Evolutionary conservation across 1,140 invertebrate genomes (phyloP), one percentile per base, ranked within the genome.

Genomic region (Dreissena rostriformis): DNA sequence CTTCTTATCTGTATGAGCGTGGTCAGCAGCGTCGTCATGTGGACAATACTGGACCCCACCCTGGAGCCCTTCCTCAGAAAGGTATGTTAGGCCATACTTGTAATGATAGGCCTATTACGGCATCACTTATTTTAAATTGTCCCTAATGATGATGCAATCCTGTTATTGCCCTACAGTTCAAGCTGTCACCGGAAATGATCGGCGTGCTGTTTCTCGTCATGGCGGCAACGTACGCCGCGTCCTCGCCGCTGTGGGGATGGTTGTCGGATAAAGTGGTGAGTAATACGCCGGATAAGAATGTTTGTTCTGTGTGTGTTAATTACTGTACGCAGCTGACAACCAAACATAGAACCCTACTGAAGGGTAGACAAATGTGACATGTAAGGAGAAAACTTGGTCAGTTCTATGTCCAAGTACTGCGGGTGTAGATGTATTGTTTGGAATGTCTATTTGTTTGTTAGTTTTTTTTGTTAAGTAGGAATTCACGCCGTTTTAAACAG

Each of bases 1-100:
- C 93, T 96, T n/a, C 94, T 97, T 67, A 95, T 95, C 1, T 95
- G 95, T 51, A 87, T 96, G 19, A 95, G 96, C 19, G 95, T 97
- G 15, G 93, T 96, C 10, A 93, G 96, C 5, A 94, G 95, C 8
- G 95, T 96, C 0, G 96, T 96, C 88, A 95, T 95, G 0, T 96
- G 96, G 95, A 95, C 96, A 2, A 96, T 96, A 90, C 91, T 97
- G 26, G 96, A 97, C 92, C 96, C 96, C 2, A 97, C 96, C 0
- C 91, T 97, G 74, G 96, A 96, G 90, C 96, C 96, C 26, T 96
- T 96, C 94, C 91, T 97, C 71, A 91, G 95, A 84, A 94, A 96
- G 91, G 95, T 95, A 94, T 28, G n/a, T 28, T 17, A 10, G n/a
- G n/a, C n/a, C n/a, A n/a, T n/a, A n/a, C n/a, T 14, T 57, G 12